A percentile compares a stretch with the other conserved stretches of the same genome.
Evolutionary conservation across 2,113 vertebrate species (phyloP).

Genomic region (Oncorhynchus keta): DNA sequence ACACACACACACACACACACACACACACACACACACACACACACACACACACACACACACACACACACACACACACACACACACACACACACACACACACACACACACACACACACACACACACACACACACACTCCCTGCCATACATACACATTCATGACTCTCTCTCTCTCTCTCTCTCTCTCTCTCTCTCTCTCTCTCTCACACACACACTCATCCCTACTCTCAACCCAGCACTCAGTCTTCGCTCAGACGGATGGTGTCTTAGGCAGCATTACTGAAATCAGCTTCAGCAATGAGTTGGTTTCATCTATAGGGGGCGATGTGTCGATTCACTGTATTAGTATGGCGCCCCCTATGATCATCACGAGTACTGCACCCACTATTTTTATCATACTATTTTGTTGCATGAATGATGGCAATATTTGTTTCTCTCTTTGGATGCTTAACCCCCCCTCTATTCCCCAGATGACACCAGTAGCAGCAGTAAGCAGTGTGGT

Average conservation of each 20-base stretch:
- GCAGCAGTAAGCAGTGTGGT: slow-evolving; percentile 62
- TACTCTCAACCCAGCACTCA: not conserved
- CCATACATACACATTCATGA: not conserved
- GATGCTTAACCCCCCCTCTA: not conserved
- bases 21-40: not conserved
- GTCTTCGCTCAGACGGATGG: not conserved
- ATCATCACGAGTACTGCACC: not conserved
- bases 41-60: not conserved
- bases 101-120: not conserved
- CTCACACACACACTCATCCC: not conserved
- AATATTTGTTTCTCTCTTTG: not conserved
- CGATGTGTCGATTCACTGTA: not conserved
- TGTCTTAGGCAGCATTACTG: not conserved
- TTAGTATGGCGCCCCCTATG: not conserved
- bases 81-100: not conserved
- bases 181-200: too few species aligned
- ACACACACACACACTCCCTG: not conserved
- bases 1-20: not conserved
- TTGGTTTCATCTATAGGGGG: not conserved
- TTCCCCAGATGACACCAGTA: slow-evolving; percentile 75
- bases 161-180: too few species aligned
- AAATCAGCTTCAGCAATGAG: not conserved
- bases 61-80: not conserved
- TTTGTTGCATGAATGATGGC: too few species aligned
- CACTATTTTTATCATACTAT: not conserved